phyloP scores from a whole-genome alignment of 2,888 invertebrate species.

The Ophion ellenae region DNA sequence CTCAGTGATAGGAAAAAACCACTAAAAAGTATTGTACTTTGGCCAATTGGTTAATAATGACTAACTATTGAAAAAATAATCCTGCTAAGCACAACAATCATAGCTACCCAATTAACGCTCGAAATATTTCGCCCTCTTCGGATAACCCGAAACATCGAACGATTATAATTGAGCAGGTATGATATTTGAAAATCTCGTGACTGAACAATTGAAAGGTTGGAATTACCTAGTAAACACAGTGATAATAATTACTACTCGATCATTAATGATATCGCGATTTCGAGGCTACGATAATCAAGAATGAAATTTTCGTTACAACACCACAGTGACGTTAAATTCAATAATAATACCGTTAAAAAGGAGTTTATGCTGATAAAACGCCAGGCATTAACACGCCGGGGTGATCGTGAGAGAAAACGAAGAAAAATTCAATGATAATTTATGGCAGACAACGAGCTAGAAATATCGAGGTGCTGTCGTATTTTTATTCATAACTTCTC shows the following conservation, averaged over 20 bases:
- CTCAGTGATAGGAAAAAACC: too few relatives aligned
- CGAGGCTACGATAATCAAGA: not conserved
- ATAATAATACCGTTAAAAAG: not conserved
- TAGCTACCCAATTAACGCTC: too few relatives aligned
- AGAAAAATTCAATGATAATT: slow-evolving; percentile 15
- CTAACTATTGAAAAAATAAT: too few relatives aligned
- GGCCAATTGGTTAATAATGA: too few relatives aligned
- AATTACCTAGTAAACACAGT: too few relatives aligned
- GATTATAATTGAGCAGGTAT: too few relatives aligned
- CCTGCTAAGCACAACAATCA: too few relatives aligned
- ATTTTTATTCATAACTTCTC: slow-evolving; percentile 35
- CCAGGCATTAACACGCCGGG: not conserved
- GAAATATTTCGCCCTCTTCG: too few relatives aligned
- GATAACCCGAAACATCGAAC: too few relatives aligned
- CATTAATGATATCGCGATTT: not conserved
- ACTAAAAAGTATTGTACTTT: too few relatives aligned
- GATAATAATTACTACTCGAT: not conserved
- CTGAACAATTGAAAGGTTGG: not conserved
- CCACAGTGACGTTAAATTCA: not conserved
- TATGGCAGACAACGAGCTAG: slow-evolving; percentile 19
- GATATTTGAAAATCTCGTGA: too few relatives aligned
- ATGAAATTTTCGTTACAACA: not conserved
- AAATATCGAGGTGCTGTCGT: slow-evolving; percentile 16
- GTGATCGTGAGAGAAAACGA: slow-evolving; percentile 2
- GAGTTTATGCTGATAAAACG: not conserved